Evolutionary conservation across 2,888 invertebrate genomes (phyloP).

Genomic region (Brachypalpus laphriformis): DNA sequence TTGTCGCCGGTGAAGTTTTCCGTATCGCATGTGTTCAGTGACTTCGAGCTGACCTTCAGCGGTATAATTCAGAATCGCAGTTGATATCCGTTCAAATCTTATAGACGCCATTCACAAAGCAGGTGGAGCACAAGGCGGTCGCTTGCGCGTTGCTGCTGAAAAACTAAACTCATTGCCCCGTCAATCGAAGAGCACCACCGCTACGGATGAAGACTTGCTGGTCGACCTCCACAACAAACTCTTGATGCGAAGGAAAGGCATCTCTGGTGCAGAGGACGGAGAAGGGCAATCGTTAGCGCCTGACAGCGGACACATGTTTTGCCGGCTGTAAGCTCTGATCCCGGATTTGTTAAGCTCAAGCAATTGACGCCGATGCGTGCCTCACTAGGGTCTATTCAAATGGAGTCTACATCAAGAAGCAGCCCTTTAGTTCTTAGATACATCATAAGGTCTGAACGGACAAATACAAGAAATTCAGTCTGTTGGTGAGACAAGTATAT

Average conservation of each 20-base stretch:
- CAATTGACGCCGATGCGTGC: no score
- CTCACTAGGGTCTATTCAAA: no score
- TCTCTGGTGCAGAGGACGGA: constrained; percentile 86
- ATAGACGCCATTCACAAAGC: constrained; percentile 97
- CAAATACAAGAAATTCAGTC: no score
- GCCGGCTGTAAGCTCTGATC: constrained; percentile 90
- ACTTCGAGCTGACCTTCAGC: constrained; percentile 80
- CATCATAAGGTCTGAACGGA: no score
- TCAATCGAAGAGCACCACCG: constrained; percentile 76
- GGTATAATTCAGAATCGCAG: constrained; percentile 75
- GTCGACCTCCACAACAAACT: constrained; percentile 94
- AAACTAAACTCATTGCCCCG: not conserved
- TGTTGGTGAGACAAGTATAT: no score
- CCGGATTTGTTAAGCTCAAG: no score
- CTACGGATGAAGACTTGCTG: constrained; percentile 91
- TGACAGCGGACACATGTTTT: constrained; percentile 83
- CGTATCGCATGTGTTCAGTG: constrained; percentile 84
- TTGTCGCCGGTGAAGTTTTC: constrained; percentile 95
- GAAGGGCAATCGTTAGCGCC: constrained; percentile 5
- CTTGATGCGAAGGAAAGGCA: constrained; percentile 92
- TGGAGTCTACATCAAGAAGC: no score
- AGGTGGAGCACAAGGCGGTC: constrained; percentile 92
- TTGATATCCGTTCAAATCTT: constrained; percentile 88
- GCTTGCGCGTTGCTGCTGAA: constrained; percentile 85
- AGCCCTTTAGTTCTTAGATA: no score